Evolutionary conservation across 1,140 invertebrate genomes (phyloP).

Genomic region (Trichogramma pretiosum): DNA sequence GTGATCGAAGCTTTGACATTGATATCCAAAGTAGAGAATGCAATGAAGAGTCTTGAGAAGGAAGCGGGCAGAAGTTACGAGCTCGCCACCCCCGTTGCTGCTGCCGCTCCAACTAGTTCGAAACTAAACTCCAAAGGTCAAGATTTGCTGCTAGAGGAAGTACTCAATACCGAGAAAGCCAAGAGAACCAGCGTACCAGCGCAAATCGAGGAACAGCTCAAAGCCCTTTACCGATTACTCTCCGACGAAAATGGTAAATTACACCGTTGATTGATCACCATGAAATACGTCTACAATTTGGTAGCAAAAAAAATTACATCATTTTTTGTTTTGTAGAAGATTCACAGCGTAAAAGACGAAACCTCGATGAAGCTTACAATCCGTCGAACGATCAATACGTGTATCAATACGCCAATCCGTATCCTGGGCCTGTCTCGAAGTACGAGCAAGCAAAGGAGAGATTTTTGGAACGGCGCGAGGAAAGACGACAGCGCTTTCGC

Average conservation of each 20-base stretch:
- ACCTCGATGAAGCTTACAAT: too few relatives aligned
- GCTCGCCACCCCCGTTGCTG: neutral
- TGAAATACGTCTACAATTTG: neutral
- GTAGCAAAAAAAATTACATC: neutral
- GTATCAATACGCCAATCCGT: too few relatives aligned
- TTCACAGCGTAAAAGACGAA: neutral
- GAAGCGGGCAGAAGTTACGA: neutral
- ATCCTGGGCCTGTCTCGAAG: too few relatives aligned
- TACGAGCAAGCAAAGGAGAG: conserved; percentile 10
- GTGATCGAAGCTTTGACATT: conserved; percentile 21
- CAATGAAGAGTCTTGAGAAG: conserved; percentile 18
- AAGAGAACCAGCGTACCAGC: conserved; percentile 20
- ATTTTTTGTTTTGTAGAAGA: too few relatives aligned
- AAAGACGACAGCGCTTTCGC: conserved; percentile 7
- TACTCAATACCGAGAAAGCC: conserved; percentile 21
- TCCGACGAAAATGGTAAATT: conserved; percentile 16
- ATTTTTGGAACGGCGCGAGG: conserved; percentile 6
- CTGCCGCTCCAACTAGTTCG: neutral
- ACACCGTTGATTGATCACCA: neutral
- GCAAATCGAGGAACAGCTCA: conserved; percentile 20
- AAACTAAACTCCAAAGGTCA: neutral
- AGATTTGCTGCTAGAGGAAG: conserved; percentile 19
- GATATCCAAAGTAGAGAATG: conserved; percentile 23
- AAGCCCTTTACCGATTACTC: conserved; percentile 19
- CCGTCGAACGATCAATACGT: too few relatives aligned